These are phyloP conservation scores for Gymnocypris eckloni DNA, from an alignment of 2,797 vertebrate genomes.

Conservation along the genomic window DNA sequence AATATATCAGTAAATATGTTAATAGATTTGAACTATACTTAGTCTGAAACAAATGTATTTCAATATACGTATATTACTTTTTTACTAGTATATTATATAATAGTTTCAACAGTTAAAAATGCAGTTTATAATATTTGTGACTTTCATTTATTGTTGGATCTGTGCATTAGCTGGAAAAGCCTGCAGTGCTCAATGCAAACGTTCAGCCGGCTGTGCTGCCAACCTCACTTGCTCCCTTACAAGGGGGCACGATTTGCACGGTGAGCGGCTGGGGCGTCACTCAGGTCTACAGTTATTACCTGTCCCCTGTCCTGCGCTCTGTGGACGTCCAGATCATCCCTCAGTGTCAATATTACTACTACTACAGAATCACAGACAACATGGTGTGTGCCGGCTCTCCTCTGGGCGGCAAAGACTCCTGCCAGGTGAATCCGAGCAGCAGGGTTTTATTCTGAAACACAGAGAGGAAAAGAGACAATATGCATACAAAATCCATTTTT, in stretches of 20 bases:
- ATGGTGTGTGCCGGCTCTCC: conserved; percentile 79
- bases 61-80: no score
- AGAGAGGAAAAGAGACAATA: not conserved
- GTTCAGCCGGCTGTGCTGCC: conserved; percentile 67
- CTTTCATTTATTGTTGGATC: not conserved
- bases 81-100: no score
- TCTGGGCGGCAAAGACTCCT: conserved; percentile 78
- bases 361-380: conserved; percentile 76
- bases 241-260: conserved; percentile 60
- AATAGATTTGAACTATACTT: no score
- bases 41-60: no score
- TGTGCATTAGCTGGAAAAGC: conserved; percentile 70
- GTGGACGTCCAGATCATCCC: conserved; percentile 75
- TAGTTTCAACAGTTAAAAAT: no score
- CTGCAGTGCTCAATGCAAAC: conserved; percentile 63
- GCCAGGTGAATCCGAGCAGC: conserved; percentile 71
- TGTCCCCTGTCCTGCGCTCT: conserved; percentile 73
- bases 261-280: conserved; percentile 84
- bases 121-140: not conserved
- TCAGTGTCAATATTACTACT: conserved; percentile 77
- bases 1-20: no score
- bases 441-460: not conserved
- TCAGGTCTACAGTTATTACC: conserved; percentile 64
- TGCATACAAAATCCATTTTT: not conserved
- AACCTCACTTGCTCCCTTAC: conserved; percentile 1